A percentile compares a stretch with the other conserved stretches of the same genome.
phyloP scores from a whole-genome alignment of 1,140 invertebrate species.

The Medauroidea extradentata region DNA sequence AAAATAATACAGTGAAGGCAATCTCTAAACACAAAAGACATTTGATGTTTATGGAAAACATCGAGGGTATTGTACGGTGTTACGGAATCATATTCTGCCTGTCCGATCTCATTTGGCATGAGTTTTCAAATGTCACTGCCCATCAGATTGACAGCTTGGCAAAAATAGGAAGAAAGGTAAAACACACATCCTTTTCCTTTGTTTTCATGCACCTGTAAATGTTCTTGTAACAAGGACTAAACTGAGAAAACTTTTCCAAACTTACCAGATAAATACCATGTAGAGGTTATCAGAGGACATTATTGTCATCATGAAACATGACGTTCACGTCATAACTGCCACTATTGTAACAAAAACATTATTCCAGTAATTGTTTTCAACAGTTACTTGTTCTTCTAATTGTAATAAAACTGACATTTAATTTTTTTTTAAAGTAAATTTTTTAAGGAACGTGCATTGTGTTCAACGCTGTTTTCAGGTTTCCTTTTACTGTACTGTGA shows the following conservation, averaged over 20 bases:
- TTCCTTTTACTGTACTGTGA: too few relatives aligned
- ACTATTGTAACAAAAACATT: conserved; percentile 27
- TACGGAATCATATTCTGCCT: neutral
- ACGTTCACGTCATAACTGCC: conserved; percentile 26
- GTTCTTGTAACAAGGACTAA: conserved; percentile 30
- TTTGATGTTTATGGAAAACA: neutral
- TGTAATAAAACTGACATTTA: too few relatives aligned
- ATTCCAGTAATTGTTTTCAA: conserved; percentile 25
- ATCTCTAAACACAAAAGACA: neutral
- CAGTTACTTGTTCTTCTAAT: neutral
- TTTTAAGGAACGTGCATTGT: too few relatives aligned
- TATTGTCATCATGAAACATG: conserved; percentile 26
- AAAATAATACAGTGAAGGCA: neutral
- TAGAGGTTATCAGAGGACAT: conserved; percentile 25
- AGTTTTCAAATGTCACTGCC: neutral
- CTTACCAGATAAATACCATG: conserved; percentile 32
- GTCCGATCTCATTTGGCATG: neutral
- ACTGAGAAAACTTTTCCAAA: conserved; percentile 22
- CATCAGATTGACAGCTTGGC: neutral
- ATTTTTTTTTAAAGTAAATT: too few relatives aligned
- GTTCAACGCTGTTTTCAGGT: too few relatives aligned
- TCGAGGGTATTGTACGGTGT: neutral
- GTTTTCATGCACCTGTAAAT: conserved; percentile 34
- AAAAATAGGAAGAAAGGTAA: conserved; percentile 5
- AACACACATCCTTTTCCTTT: conserved; percentile 26